These are phyloP conservation scores for Colossoma macropomum DNA, from an alignment of 2,113 vertebrate species.

Conservation along the genomic window DNA sequence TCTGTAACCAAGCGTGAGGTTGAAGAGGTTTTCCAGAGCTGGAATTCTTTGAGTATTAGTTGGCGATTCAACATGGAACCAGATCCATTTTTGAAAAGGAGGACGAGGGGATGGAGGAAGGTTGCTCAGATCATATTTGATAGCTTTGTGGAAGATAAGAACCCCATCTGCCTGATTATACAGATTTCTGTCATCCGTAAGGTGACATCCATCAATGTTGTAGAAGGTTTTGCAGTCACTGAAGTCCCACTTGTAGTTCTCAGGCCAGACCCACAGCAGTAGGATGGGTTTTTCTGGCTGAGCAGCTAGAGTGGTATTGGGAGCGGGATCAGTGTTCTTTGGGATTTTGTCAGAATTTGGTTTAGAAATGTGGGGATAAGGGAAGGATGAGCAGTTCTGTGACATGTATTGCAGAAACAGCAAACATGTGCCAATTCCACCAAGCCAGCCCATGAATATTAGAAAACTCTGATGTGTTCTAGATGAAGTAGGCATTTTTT, in stretches of 20 bases:
- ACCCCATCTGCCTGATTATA: slow-evolving; percentile 82
- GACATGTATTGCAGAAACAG: neutral
- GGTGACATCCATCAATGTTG: slow-evolving; percentile 82
- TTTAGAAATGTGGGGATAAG: neutral
- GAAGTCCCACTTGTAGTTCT: slow-evolving; percentile 82
- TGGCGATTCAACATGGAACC: slow-evolving; percentile 88
- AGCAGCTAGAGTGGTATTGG: neutral
- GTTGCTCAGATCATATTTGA: slow-evolving; percentile 83
- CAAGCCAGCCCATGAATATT: neutral
- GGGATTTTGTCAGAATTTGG: neutral
- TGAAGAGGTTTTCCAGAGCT: slow-evolving; percentile 85
- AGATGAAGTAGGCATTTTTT: neutral
- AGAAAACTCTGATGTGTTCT: neutral
- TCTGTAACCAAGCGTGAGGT: slow-evolving; percentile 86
- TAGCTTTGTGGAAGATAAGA: slow-evolving; percentile 84
- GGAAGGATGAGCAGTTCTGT: no score
- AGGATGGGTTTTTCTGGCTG: slow-evolving; percentile 79
- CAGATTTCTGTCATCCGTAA: slow-evolving; percentile 68
- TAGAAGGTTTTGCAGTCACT: slow-evolving; percentile 79
- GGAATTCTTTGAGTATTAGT: slow-evolving; percentile 79
- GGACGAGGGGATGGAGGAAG: slow-evolving; percentile 83
- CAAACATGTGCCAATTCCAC: neutral
- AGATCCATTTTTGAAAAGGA: slow-evolving; percentile 89
- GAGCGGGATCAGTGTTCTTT: neutral
- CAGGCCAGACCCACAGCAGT: slow-evolving; percentile 88